Percentiles rank a stretch among this genome's conserved stretches.
These are phyloP conservation scores for Cataglyphis albicans DNA, from an alignment of 2,888 invertebrate species.

Conservation along the genomic window DNA sequence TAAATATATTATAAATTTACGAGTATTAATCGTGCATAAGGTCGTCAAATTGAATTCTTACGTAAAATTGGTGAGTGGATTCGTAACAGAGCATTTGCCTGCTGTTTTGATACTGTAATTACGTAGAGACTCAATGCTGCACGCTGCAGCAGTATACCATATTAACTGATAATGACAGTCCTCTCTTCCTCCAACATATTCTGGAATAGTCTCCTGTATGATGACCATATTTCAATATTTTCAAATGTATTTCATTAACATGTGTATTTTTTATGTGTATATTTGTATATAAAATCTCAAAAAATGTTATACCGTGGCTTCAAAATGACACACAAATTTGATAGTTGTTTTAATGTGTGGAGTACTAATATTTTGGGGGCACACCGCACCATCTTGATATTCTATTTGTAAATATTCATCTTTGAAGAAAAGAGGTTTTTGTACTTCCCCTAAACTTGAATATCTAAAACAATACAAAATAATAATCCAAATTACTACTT, in stretches of 20 bases:
- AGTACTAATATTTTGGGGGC: conserved; percentile 35
- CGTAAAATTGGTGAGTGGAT: conserved; percentile 78
- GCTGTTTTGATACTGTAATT: conserved; percentile 72
- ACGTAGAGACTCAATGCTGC: conserved; percentile 76
- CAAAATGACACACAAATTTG: conserved; percentile 78
- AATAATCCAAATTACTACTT: not conserved
- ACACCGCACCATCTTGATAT: conserved; percentile 76
- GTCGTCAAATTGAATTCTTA: conserved; percentile 55
- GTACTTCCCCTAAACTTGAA: conserved; percentile 64
- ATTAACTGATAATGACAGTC: conserved; percentile 77
- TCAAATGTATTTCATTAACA: conserved; percentile 6
- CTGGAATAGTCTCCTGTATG: conserved; percentile 77
- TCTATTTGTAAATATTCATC: conserved; percentile 66
- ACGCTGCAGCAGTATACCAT: conserved; percentile 81
- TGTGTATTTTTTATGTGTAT: not conserved
- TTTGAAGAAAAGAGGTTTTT: conserved; percentile 38
- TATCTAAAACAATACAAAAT: conserved; percentile 51
- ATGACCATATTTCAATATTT: conserved; percentile 40
- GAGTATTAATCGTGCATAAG: not conserved
- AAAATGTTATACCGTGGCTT: conserved; percentile 71
- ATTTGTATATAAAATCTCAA: not conserved
- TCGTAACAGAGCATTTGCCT: conserved; percentile 75
- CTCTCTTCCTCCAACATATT: conserved; percentile 73
- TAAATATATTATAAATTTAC: conserved; percentile 4
- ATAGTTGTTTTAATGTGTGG: conserved; percentile 75